Conservation (phyloP, 2,113 vertebrate genomes). For the Lasiurus cinereus region DNA sequence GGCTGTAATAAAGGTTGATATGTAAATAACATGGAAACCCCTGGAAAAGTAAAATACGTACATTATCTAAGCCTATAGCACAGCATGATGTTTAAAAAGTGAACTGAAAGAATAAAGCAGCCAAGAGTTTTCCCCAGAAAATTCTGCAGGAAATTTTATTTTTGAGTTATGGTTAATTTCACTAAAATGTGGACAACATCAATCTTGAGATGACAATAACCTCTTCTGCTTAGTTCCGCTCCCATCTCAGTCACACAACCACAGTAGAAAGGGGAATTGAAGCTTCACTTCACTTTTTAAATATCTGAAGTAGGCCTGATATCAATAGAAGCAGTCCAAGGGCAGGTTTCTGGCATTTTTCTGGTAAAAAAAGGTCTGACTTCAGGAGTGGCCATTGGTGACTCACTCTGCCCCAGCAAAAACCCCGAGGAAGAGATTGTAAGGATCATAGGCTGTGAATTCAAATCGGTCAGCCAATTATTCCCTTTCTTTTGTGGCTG, state of each 20-base stretch:
- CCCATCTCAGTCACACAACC: background rate
- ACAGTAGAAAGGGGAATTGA: constrained; percentile 46
- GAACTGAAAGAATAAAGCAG: constrained; percentile 58
- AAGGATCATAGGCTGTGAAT: background rate
- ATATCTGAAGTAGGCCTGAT: background rate
- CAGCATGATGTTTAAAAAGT: constrained; percentile 52
- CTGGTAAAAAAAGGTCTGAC: background rate
- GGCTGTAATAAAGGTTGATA: background rate
- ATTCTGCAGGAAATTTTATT: constrained; percentile 46
- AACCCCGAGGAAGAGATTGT: background rate
- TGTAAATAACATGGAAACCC: constrained; percentile 16
- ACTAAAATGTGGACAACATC: constrained; percentile 3
- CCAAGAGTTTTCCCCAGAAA: constrained; percentile 55
- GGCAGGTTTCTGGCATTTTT: constrained; percentile 36
- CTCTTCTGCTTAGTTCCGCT: constrained; percentile 58
- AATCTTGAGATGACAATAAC: constrained; percentile 56
- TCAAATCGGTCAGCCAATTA: background rate
- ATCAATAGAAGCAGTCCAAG: background rate
- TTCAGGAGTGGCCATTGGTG: background rate
- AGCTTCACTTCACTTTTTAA: background rate
- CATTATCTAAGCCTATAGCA: background rate
- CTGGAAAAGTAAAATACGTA: constrained; percentile 33
- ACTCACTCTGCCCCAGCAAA: background rate
- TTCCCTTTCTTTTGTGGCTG: background rate
- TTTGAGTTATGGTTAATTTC: constrained; percentile 57